Evolutionary conservation across 1,140 invertebrate genomes (phyloP).

Genomic region (Sitobion miscanthi): DNA sequence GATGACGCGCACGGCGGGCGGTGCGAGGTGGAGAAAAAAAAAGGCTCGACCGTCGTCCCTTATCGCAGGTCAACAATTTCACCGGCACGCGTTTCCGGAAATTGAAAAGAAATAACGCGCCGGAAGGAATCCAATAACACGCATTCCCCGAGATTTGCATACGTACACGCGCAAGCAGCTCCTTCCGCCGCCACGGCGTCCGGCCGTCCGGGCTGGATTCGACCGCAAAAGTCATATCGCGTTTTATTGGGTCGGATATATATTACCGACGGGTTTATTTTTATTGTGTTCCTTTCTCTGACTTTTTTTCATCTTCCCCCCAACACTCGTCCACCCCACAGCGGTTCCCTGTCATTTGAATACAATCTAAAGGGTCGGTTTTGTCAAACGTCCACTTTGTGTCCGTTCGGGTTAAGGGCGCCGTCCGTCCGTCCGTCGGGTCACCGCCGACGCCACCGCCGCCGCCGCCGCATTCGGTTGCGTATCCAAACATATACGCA

Average conservation of each 20-base stretch:
- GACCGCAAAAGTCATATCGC: constrained; percentile 55
- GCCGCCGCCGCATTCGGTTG: neutral
- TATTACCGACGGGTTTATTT: constrained; percentile 54
- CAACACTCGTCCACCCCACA: neutral
- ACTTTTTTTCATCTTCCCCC: neutral
- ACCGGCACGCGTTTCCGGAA: constrained; percentile 30
- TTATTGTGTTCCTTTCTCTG: constrained; percentile 42
- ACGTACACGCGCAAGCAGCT: neutral
- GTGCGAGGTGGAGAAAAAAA: neutral
- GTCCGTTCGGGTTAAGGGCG: constrained; percentile 56
- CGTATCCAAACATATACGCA: neutral
- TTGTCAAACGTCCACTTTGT: constrained; percentile 54
- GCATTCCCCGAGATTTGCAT: constrained; percentile 53
- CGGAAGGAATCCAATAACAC: constrained; percentile 50
- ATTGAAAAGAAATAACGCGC: constrained; percentile 55
- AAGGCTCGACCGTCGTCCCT: constrained; percentile 36
- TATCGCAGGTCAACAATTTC: constrained; percentile 45
- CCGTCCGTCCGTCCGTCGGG: constrained; percentile 48
- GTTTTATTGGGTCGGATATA: constrained; percentile 55
- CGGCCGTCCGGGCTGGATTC: constrained; percentile 7
- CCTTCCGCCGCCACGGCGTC: neutral
- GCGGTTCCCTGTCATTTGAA: constrained; percentile 46
- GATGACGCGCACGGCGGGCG: neutral
- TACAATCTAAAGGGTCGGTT: constrained; percentile 55
- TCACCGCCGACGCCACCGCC: neutral